A percentile compares a stretch with the other conserved stretches of the same genome.
Evolutionary conservation across 2,888 invertebrate species (phyloP).

Genomic region (Cerceris rybyensis): DNA sequence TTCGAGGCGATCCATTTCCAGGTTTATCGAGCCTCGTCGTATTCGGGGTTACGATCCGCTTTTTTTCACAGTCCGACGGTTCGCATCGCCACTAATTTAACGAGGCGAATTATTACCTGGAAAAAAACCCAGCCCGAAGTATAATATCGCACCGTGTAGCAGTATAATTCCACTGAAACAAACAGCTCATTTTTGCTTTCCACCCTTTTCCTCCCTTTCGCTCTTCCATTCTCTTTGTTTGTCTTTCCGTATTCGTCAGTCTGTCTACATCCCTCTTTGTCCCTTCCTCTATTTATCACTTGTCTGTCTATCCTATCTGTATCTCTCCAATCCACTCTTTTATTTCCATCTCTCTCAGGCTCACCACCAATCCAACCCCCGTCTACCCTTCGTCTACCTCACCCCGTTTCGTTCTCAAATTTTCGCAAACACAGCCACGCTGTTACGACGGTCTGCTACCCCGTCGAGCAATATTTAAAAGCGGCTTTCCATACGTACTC

Average conservation of each 20-base stretch:
- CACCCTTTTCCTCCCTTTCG: not conserved
- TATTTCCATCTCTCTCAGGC: too few species aligned
- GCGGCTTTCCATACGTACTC: too few species aligned
- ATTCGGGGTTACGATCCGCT: conserved; percentile 19
- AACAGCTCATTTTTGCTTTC: not conserved
- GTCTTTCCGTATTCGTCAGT: not conserved
- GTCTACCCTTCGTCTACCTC: too few species aligned
- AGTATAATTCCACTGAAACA: conserved; percentile 17
- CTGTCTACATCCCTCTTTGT: too few species aligned
- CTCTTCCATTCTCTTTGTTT: not conserved
- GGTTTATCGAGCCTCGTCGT: conserved; percentile 45
- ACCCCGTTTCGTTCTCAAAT: too few species aligned
- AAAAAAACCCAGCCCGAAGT: conserved; percentile 36
- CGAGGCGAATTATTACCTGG: conserved; percentile 50
- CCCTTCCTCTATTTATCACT: too few species aligned
- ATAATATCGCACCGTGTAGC: conserved; percentile 7
- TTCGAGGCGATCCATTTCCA: conserved; percentile 64
- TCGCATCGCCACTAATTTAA: conserved; percentile 56
- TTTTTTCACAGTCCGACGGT: conserved; percentile 10
- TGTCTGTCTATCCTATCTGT: too few species aligned
- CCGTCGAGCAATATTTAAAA: too few species aligned
- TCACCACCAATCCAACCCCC: too few species aligned
- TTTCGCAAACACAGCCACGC: too few species aligned
- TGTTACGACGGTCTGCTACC: too few species aligned
- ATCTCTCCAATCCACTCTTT: too few species aligned